Conservation (phyloP, 2,797 vertebrate species). For the Sebastes paucispinis region DNA sequence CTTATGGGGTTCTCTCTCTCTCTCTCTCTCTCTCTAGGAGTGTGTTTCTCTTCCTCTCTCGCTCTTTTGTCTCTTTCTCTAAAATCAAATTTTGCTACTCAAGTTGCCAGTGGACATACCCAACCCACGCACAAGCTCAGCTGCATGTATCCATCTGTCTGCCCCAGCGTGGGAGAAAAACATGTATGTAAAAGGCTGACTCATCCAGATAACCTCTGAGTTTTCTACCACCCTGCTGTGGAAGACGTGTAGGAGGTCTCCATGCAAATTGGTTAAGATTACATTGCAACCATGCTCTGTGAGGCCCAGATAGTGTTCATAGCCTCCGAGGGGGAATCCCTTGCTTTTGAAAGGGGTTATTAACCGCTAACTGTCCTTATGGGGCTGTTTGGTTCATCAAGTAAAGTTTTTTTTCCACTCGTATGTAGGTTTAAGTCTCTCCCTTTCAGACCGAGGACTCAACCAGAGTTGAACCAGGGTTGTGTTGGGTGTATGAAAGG, state of each 20-base stretch:
- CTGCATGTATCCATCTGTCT: slow-evolving; percentile 46
- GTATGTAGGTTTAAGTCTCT: background rate
- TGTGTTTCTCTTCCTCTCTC: background rate
- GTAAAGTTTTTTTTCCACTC: background rate
- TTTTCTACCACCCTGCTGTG: slow-evolving; percentile 28
- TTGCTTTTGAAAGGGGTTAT: slow-evolving; percentile 11
- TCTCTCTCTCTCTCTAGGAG: background rate
- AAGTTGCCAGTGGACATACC: slow-evolving; percentile 40
- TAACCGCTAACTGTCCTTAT: background rate
- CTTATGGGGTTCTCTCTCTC: slow-evolving; percentile 1
- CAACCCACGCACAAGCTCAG: slow-evolving; percentile 35
- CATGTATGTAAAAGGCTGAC: slow-evolving; percentile 58
- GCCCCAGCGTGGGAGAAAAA: slow-evolving; percentile 28
- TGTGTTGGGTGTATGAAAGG: too few relatives aligned
- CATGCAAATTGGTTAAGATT: slow-evolving; percentile 34
- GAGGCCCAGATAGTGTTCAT: slow-evolving; percentile 25
- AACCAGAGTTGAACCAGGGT: too few relatives aligned
- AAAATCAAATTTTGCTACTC: slow-evolving; percentile 34
- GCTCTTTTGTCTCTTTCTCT: slow-evolving; percentile 22
- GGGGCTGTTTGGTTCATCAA: background rate
- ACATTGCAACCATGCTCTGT: slow-evolving; percentile 2
- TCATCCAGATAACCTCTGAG: slow-evolving; percentile 53
- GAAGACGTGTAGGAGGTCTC: slow-evolving; percentile 38
- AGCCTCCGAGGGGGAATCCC: slow-evolving; percentile 37
- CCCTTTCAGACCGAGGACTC: too few relatives aligned